These are phyloP conservation scores for Myopa testacea DNA, from an alignment of 2,888 invertebrate genomes.

Conservation along the genomic window DNA sequence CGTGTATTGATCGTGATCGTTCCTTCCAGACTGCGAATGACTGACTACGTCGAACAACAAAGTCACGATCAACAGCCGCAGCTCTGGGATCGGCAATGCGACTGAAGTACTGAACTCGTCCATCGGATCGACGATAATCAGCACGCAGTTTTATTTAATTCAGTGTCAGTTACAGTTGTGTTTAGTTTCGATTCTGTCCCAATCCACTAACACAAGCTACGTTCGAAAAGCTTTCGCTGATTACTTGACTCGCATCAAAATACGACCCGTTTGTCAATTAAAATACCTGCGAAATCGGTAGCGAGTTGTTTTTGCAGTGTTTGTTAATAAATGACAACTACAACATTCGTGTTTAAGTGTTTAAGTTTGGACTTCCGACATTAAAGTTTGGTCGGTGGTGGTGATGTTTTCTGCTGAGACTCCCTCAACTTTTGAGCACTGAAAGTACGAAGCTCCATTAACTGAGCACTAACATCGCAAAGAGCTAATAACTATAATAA, in stretches of 20 bases:
- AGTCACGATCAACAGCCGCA: not conserved
- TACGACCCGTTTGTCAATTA: conserved; percentile 45
- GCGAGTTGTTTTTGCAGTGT: not conserved
- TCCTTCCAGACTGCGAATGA: not conserved
- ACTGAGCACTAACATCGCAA: not conserved
- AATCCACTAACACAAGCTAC: not conserved
- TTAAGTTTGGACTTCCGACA: too few species aligned
- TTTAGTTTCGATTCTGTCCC: conserved; percentile 41
- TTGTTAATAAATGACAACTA: not conserved
- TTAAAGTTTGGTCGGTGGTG: too few species aligned
- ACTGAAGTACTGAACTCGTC: conserved; percentile 4
- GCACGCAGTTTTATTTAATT: conserved; percentile 22
- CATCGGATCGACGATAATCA: not conserved
- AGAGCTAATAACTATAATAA: not conserved
- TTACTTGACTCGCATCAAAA: conserved; percentile 51
- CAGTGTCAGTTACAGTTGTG: conserved; percentile 26
- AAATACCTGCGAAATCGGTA: not conserved
- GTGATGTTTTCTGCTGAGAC: too few species aligned
- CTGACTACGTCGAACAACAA: not conserved
- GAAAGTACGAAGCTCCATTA: too few species aligned
- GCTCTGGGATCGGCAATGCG: not conserved
- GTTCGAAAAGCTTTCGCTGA: conserved; percentile 31
- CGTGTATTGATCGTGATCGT: conserved; percentile 1
- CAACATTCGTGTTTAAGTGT: not conserved
- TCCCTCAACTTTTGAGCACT: too few species aligned